These are phyloP conservation scores for Malaclemys terrapin DNA, from an alignment of 2,113 vertebrate genomes.

Conservation along the genomic window DNA sequence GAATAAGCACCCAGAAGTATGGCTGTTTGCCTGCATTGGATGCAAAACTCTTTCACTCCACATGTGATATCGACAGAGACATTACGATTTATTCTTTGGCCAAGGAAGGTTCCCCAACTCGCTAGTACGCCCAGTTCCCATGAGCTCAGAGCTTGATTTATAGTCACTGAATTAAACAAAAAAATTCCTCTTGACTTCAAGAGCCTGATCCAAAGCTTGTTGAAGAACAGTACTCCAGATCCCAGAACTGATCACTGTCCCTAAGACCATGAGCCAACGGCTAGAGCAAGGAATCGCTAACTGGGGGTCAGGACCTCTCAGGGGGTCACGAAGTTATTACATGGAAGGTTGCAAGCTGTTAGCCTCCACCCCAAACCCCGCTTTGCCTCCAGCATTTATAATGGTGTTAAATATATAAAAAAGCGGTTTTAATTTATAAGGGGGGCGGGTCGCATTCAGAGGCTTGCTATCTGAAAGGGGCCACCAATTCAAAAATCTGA, in stretches of 20 bases:
- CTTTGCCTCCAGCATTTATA: too few relatives aligned
- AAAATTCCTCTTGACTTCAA: background rate
- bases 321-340: too few relatives aligned
- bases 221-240: background rate
- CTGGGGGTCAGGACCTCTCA: too few relatives aligned
- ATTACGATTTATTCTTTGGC: background rate
- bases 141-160: accelerated
- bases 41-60: background rate
- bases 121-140: background rate
- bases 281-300: too few relatives aligned
- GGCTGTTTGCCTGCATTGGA: background rate
- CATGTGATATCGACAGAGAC: background rate
- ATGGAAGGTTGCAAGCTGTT: too few relatives aligned
- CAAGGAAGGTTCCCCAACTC: background rate
- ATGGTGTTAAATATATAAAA: too few relatives aligned
- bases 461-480: too few relatives aligned
- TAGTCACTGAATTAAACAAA: background rate
- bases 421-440: too few relatives aligned
- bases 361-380: too few relatives aligned
- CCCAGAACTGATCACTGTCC: background rate
- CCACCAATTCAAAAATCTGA: too few relatives aligned
- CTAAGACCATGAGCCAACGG: background rate
- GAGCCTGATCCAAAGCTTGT: background rate
- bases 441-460: too few relatives aligned
- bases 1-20: background rate